phyloP scores from a whole-genome alignment of 1,140 invertebrate species.

The Sitobion miscanthi region DNA sequence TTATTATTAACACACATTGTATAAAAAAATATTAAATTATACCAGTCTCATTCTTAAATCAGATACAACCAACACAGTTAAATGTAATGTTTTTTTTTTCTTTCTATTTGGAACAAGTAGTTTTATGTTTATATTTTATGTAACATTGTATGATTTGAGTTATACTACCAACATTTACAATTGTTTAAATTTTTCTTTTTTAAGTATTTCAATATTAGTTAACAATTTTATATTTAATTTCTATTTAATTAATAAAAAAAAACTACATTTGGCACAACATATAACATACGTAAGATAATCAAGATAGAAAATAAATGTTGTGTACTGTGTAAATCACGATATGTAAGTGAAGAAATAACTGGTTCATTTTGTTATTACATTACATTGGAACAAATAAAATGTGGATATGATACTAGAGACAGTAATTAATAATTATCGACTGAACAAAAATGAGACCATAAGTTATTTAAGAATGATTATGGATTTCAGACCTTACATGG shows the following conservation, averaged over 20 bases:
- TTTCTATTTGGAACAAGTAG: not conserved
- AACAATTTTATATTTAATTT: not conserved
- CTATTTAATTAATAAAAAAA: not conserved
- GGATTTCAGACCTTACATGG: not conserved
- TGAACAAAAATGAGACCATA: slow-evolving; percentile 4
- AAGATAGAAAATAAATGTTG: not conserved
- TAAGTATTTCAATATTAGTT: not conserved
- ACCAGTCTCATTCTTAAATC: slow-evolving; percentile 22
- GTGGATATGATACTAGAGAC: not conserved
- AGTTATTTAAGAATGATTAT: not conserved
- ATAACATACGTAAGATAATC: too few species aligned
- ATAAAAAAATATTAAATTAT: not conserved
- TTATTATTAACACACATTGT: not conserved
- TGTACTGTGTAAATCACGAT: not conserved
- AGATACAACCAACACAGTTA: not conserved
- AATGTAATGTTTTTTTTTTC: not conserved
- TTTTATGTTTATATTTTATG: not conserved
- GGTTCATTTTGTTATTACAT: not conserved
- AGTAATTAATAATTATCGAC: not conserved
- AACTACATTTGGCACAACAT: not conserved
- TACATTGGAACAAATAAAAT: not conserved
- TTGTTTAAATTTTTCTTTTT: not conserved
- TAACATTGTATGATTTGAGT: not conserved
- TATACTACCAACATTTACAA: not conserved
- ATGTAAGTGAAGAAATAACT: not conserved